Conservation (phyloP, 2,113 vertebrate species). For the Apodemus sylvaticus region DNA sequence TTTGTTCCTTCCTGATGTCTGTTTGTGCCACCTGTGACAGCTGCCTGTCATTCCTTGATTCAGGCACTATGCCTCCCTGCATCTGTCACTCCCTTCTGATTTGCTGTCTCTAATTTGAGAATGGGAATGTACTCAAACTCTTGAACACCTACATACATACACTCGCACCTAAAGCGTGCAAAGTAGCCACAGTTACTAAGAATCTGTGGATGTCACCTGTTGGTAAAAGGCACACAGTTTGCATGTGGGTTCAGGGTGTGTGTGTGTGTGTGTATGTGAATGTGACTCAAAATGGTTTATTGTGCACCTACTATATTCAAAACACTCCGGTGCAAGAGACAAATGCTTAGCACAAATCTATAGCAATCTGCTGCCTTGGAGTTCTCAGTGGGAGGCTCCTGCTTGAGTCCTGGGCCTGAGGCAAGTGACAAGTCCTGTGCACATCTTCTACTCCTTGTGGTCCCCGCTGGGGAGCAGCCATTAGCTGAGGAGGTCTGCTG, state of each 20-base stretch:
- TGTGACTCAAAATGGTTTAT: conserved; percentile 14
- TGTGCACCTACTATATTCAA: not conserved
- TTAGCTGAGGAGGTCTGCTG: conserved; percentile 58
- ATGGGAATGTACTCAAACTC: not conserved
- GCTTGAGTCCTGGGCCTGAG: not conserved
- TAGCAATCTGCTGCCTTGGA: not conserved
- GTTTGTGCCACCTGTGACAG: conserved; percentile 31
- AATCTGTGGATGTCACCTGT: not conserved
- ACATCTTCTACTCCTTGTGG: not conserved
- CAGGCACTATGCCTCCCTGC: conserved; percentile 21
- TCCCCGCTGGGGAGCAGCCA: not conserved
- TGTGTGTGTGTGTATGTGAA: not conserved
- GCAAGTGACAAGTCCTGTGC: too few species aligned
- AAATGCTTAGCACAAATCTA: not conserved
- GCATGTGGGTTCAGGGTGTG: not conserved
- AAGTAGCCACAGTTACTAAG: not conserved
- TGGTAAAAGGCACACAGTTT: not conserved
- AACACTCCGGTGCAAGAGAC: not conserved
- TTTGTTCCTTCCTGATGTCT: conserved; percentile 22
- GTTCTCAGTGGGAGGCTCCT: not conserved
- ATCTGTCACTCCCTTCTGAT: not conserved
- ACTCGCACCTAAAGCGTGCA: not conserved
- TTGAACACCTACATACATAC: not conserved
- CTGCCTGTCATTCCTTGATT: not conserved
- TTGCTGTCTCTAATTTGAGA: conserved; percentile 40